Percentiles rank a stretch among this genome's conserved stretches.
phyloP scores from a whole-genome alignment of 2,797 vertebrate species.

The Kryptolebias ocellatus region DNA sequence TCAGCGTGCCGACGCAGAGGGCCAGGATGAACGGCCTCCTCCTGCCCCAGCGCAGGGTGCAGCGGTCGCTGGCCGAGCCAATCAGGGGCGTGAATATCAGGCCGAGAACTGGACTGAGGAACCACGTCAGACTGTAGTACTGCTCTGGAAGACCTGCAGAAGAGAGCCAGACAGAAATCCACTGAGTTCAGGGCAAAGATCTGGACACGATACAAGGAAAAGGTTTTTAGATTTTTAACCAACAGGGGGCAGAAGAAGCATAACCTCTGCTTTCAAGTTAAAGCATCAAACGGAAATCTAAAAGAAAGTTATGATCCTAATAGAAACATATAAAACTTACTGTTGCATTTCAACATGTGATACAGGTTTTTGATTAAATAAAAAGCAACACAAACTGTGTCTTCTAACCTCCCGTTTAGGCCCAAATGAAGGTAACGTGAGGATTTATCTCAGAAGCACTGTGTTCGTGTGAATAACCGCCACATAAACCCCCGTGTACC shows the following conservation, averaged over 20 bases:
- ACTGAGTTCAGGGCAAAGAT: neutral
- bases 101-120: slow-evolving; percentile 95
- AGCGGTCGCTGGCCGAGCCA: slow-evolving; percentile 96
- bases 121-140: slow-evolving; percentile 99
- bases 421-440: slow-evolving; percentile 10
- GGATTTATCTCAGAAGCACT: slow-evolving; percentile 18
- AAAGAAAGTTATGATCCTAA: neutral
- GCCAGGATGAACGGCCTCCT: slow-evolving; percentile 94
- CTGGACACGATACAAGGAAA: no score
- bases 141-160: slow-evolving; percentile 95
- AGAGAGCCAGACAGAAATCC: slow-evolving; percentile 12
- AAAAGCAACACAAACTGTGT: slow-evolving; percentile 1
- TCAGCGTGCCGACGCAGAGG: slow-evolving; percentile 91
- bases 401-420: slow-evolving; percentile 13
- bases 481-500: slow-evolving; percentile 4
- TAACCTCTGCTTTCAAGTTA: neutral
- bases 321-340: neutral
- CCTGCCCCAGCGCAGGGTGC: slow-evolving; percentile 93
- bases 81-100: slow-evolving; percentile 96
- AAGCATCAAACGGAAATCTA: neutral
- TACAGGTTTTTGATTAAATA: neutral
- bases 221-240: slow-evolving; percentile 2
- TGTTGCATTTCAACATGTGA: neutral
- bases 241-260: slow-evolving; percentile 52
- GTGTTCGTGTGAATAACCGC: slow-evolving; percentile 24